These are phyloP conservation scores for Colinus virginianus DNA, from an alignment of 2,113 vertebrate species.

Conservation along the genomic window DNA sequence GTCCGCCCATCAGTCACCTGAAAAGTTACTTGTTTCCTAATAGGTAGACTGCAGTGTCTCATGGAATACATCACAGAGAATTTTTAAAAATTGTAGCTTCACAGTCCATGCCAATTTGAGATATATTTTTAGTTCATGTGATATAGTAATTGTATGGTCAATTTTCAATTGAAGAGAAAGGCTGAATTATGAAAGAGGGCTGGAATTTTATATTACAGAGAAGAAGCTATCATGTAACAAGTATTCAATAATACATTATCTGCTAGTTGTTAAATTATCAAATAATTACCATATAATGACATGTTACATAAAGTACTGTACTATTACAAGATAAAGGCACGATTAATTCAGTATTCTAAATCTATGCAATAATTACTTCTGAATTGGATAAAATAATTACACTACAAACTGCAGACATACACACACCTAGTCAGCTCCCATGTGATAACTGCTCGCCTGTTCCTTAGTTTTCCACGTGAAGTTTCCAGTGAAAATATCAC, in stretches of 20 bases:
- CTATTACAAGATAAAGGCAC: constrained; percentile 16
- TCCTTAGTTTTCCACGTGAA: neutral
- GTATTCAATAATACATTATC: neutral
- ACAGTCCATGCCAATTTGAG: neutral
- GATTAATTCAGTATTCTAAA: constrained; percentile 40
- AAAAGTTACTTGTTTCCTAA: neutral
- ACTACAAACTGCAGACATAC: constrained; percentile 22
- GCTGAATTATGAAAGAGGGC: neutral
- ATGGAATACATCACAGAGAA: neutral
- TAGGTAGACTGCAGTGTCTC: neutral
- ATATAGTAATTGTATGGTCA: neutral
- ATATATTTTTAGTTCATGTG: neutral
- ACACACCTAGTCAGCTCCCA: neutral
- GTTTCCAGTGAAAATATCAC: neutral
- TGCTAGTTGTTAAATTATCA: constrained; percentile 9
- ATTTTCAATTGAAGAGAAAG: neutral
- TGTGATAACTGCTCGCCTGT: neutral
- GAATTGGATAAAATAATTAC: constrained; percentile 48
- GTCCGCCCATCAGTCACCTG: neutral
- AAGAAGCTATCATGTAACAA: neutral
- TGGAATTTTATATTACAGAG: neutral
- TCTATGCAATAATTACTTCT: constrained; percentile 42
- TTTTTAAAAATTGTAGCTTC: neutral
- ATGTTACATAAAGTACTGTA: constrained; percentile 19
- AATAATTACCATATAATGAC: constrained; percentile 35